These are phyloP conservation scores for Euphydryas editha DNA, from an alignment of 2,888 invertebrate species.

Conservation along the genomic window DNA sequence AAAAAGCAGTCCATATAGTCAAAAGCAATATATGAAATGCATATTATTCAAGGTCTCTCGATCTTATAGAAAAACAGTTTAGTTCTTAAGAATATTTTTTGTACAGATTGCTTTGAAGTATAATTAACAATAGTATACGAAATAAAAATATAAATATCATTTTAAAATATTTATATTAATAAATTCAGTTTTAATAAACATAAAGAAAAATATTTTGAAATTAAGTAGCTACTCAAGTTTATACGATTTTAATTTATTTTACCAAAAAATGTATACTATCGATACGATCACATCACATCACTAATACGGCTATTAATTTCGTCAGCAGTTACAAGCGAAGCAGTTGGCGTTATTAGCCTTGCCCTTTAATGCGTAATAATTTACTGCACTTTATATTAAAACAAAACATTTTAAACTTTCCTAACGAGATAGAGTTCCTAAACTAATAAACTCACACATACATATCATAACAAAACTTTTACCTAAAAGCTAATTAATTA, in stretches of 20 bases:
- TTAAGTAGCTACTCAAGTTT: too few species aligned
- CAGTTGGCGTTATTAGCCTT: constrained; percentile 78
- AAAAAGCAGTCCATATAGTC: too few species aligned
- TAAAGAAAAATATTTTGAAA: too few species aligned
- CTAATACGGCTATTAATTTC: constrained; percentile 75
- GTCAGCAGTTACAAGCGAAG: constrained; percentile 75
- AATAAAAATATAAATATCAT: too few species aligned
- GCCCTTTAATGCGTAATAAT: constrained; percentile 81
- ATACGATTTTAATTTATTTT: neutral
- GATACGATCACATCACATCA: constrained; percentile 47
- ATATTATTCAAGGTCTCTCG: too few species aligned
- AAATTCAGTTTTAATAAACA: too few species aligned
- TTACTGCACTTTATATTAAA: constrained; percentile 80
- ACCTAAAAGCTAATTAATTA: constrained; percentile 13
- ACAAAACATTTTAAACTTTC: constrained; percentile 79
- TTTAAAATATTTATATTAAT: too few species aligned
- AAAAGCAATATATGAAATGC: too few species aligned
- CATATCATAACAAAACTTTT: constrained; percentile 21
- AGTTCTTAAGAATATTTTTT: too few species aligned
- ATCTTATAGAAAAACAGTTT: too few species aligned
- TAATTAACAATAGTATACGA: too few species aligned
- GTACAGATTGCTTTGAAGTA: too few species aligned
- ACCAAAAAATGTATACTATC: constrained; percentile 16
- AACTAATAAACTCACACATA: constrained; percentile 27
- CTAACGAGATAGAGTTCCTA: constrained; percentile 57